Conservation (phyloP, 2,797 vertebrate species). For the Buphagus erythrorhynchus region DNA sequence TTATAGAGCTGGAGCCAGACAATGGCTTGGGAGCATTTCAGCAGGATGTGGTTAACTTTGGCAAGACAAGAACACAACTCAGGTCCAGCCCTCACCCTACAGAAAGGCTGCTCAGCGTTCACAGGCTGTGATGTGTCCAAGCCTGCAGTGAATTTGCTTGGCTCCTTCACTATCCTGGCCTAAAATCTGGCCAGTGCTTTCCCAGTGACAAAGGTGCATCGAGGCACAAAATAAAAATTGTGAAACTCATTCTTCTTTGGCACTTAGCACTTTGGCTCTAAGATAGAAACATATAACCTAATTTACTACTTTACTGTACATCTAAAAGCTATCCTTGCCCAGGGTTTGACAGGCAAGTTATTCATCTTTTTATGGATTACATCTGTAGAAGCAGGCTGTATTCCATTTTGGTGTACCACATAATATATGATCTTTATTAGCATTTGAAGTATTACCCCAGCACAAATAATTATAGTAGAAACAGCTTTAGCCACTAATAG, state of each 20-base stretch:
- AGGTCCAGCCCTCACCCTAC: neutral
- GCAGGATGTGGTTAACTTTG: neutral
- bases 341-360: neutral
- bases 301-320: neutral
- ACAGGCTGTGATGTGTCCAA: neutral
- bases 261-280: neutral
- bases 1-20: neutral
- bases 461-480: neutral
- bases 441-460: neutral
- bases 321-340: neutral
- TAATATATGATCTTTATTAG: neutral
- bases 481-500: neutral
- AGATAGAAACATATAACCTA: neutral
- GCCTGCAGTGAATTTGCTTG: neutral
- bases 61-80: neutral
- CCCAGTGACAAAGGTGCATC: neutral
- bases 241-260: neutral
- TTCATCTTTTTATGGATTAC: neutral
- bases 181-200: neutral
- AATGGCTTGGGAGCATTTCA: conserved; percentile 14
- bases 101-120: neutral
- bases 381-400: neutral
- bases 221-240: neutral
- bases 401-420: neutral
- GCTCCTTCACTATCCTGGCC: neutral